Evolutionary conservation across 1,140 invertebrate genomes (phyloP), one percentile per base, ranked within the genome.

Genomic region (Hyles euphorbiae): DNA sequence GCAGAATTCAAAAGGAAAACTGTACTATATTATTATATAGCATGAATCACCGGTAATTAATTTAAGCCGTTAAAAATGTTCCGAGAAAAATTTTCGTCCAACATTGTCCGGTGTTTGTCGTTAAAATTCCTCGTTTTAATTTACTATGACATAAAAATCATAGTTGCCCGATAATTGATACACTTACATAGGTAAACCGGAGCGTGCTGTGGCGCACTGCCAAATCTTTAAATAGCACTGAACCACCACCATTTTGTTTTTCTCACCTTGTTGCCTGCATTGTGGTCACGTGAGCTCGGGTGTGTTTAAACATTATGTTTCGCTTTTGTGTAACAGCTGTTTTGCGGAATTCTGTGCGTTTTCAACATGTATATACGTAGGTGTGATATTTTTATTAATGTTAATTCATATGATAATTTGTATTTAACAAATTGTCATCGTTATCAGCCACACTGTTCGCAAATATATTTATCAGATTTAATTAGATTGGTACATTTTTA

Each of bases 161-260:
- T 67, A 63, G 63, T 50, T 51, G 60, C 49, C 56, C 65, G 66
- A 68, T 80, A 77, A 80, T 83, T 80, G 72, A 75, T 78, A 77
- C 73, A 75, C 78, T 60, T 61, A 70, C 65, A 84, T 81, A 82
- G 79, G 67, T 72, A 72, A 76, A 72, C 58, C 61, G 56, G 68
- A 60, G 74, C 69, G 66, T 58, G 69, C 77, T 53, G 66, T 81
- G 80, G 81, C 72, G 58, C 52, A 56, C 60, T 69, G 81, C 81
- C 81, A 84, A 78, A 36, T 75, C 69, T 69, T 56, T 72, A 81
- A 82, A 80, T 83, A 84, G 76, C 67, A 40, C 36, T 5, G n/a
- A 48, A 34, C 43, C 43, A 65, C 66, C 76, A 53, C 60, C 57
- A 67, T 63, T 79, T 76, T 68, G 76, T 73, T 77, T 75, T 78